phyloP scores from a whole-genome alignment of 2,888 invertebrate genomes.

The Dysmachus trigonus region DNA sequence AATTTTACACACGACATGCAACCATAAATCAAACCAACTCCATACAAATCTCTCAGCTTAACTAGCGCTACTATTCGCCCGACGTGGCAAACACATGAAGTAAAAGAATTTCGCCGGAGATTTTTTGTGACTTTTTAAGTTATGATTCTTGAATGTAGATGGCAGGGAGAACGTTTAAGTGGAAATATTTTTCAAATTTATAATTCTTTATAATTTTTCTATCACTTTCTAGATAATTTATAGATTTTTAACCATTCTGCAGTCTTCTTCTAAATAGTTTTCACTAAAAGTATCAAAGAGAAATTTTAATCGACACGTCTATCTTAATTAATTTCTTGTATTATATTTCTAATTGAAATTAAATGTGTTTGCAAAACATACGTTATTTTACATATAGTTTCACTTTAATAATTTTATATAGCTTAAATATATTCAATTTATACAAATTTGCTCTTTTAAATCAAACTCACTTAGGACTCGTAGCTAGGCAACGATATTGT shows the following conservation, averaged over 20 bases:
- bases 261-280: no score
- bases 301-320: neutral
- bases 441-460: no score
- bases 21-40: conserved; percentile 35
- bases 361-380: neutral
- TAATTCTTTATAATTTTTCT: neutral
- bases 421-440: neutral
- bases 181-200: neutral
- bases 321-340: no score
- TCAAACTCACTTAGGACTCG: neutral
- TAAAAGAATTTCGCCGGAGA: conserved; percentile 18
- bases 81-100: neutral
- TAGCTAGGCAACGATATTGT: neutral
- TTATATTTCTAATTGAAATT: no score
- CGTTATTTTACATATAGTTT: neutral
- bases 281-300: neutral
- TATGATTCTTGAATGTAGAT: neutral
- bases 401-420: neutral
- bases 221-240: neutral
- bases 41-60: neutral
- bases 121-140: neutral
- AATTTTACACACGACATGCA: conserved; percentile 33
- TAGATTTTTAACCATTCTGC: no score
- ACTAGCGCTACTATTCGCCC: neutral
- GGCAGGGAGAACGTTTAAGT: neutral